These are phyloP conservation scores for Athripsodes cinereus DNA, from an alignment of 2,888 invertebrate genomes.

Conservation along the genomic window DNA sequence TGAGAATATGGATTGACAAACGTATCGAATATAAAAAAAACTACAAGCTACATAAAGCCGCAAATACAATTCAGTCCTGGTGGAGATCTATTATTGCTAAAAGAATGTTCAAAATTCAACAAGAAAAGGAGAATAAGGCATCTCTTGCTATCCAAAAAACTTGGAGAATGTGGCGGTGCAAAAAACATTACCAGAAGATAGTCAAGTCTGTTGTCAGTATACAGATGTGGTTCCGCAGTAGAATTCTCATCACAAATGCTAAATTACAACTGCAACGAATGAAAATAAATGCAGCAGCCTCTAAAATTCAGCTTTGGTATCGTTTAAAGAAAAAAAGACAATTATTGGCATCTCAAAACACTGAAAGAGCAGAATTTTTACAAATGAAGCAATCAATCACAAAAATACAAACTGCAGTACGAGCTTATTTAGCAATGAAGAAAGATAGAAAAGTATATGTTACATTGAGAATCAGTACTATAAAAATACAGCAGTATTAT, in stretches of 20 bases:
- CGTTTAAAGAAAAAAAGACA: neutral
- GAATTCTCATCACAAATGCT: neutral
- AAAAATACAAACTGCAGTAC: constrained; percentile 38
- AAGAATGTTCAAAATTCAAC: constrained; percentile 27
- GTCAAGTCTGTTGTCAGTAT: neutral
- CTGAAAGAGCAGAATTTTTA: constrained; percentile 22
- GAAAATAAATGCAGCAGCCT: neutral
- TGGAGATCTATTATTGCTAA: constrained; percentile 47
- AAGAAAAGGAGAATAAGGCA: constrained; percentile 18
- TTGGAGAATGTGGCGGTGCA: constrained; percentile 29
- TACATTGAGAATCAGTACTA: constrained; percentile 28
- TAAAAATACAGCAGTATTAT: constrained; percentile 33
- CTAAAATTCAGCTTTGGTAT: neutral
- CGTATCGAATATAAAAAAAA: constrained; percentile 39
- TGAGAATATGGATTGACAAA: constrained; percentile 48
- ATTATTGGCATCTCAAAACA: neutral
- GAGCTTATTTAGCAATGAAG: constrained; percentile 6
- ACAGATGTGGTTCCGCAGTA: neutral
- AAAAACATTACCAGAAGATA: neutral
- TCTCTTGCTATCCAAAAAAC: constrained; percentile 30
- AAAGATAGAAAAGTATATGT: constrained; percentile 30
- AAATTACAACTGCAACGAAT: neutral
- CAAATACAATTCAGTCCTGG: constrained; percentile 53
- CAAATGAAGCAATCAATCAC: constrained; percentile 34
- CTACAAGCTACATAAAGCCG: constrained; percentile 46